Evolutionary conservation across 2,113 vertebrate species (phyloP).

Genomic region (Rhagologus leucostigma): DNA sequence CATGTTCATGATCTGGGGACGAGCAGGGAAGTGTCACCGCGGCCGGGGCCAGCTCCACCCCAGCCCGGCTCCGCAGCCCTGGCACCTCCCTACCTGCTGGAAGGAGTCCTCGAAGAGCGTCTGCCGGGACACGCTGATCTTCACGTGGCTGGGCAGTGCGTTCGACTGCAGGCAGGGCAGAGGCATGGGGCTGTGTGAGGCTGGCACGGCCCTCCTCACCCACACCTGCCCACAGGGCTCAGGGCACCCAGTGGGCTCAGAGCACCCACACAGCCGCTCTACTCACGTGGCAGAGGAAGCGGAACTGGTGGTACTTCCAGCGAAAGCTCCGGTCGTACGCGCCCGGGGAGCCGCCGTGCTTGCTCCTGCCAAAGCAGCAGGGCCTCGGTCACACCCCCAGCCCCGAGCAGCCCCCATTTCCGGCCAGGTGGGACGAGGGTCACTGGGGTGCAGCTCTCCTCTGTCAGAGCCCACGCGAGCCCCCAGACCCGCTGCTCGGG

Average conservation of each 20-base stretch:
- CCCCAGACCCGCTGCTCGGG: fast-evolving
- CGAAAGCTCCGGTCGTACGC: slow-evolving; percentile 97
- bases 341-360: slow-evolving; percentile 89
- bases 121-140: slow-evolving; percentile 96
- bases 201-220: neutral
- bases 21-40: fast-evolving
- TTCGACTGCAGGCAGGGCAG: slow-evolving; percentile 80
- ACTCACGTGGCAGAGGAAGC: slow-evolving; percentile 97
- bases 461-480: fast-evolving
- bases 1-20: slow-evolving; percentile 95
- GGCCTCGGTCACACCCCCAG: neutral
- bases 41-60: fast-evolving
- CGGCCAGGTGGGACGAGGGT: fast-evolving
- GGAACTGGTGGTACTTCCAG: slow-evolving; percentile 99
- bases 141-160: slow-evolving; percentile 93
- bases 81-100: slow-evolving; percentile 82
- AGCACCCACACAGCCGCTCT: fast-evolving
- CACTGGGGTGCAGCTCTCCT: neutral
- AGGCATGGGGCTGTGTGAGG: neutral
- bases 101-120: slow-evolving; percentile 98
- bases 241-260: neutral
- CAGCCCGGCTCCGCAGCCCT: fast-evolving
- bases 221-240: neutral
- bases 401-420: neutral
- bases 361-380: slow-evolving; percentile 60